Percentiles rank a stretch among this genome's conserved stretches.
phyloP scores from a whole-genome alignment of 2,888 invertebrate species.

The Tiliacea aurago region DNA sequence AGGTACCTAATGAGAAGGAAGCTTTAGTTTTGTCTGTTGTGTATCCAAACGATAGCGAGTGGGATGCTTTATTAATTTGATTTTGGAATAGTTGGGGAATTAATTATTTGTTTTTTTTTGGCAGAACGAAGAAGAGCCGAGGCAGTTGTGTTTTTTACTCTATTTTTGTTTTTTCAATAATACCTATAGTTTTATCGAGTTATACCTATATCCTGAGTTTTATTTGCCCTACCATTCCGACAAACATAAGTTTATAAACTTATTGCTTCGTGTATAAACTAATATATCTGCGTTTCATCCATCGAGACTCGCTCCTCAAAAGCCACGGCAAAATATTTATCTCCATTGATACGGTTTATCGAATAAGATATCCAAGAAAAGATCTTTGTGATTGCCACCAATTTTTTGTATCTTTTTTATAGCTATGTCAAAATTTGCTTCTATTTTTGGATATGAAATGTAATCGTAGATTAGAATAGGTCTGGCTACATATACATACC shows the following conservation, averaged over 20 bases:
- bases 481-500: too few species aligned
- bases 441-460: background rate
- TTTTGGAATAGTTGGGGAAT: too few species aligned
- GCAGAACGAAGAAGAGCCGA: too few species aligned
- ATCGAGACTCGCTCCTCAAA: background rate
- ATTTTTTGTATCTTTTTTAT: background rate
- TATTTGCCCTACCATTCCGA: too few species aligned
- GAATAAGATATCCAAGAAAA: background rate
- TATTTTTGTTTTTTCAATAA: too few species aligned
- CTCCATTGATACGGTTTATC: background rate
- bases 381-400: background rate
- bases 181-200: too few species aligned
- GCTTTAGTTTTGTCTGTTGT: too few species aligned
- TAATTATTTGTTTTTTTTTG: too few species aligned
- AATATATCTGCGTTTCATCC: background rate
- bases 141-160: too few species aligned
- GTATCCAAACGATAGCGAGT: too few species aligned
- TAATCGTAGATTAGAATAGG: background rate
- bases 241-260: background rate
- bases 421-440: background rate
- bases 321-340: slow-evolving; percentile 1
- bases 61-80: too few species aligned
- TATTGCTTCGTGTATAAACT: background rate
- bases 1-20: background rate
- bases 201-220: too few species aligned